phyloP scores from a whole-genome alignment of 92 coral and sea anemone species.

The Galaxea fascicularis region DNA sequence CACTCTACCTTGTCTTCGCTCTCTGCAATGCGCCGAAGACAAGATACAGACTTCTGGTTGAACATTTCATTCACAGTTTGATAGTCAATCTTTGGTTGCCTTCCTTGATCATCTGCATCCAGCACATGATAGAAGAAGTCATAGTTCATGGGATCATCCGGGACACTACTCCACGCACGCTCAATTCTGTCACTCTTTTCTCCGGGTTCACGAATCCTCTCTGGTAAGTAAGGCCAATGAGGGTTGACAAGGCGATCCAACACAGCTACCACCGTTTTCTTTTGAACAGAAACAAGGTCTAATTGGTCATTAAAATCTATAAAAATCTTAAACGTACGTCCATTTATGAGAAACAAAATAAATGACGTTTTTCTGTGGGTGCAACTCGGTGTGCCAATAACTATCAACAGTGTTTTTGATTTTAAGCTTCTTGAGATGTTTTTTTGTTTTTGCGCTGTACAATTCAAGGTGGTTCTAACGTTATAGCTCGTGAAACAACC shows the following conservation, averaged over 20 bases:
- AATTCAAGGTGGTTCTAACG: not conserved
- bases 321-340: not conserved
- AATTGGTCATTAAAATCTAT: not conserved
- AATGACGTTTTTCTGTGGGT: not conserved
- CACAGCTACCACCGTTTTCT: constrained; percentile 97
- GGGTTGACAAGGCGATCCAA: constrained; percentile 90
- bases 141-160: constrained; percentile 95
- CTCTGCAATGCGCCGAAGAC: constrained; percentile 85
- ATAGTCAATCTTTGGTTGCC: constrained; percentile 67
- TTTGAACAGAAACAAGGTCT: not conserved
- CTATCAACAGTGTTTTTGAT: too few species aligned
- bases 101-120: constrained; percentile 87
- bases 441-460: not conserved
- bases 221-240: constrained; percentile 95
- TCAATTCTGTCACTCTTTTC: constrained; percentile 75
- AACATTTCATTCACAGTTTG: constrained; percentile 63
- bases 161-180: constrained; percentile 96
- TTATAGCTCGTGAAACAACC: not conserved
- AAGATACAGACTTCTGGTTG: constrained; percentile 76
- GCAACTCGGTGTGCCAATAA: not conserved
- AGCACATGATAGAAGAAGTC: constrained; percentile 89
- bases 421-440: not conserved
- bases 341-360: not conserved
- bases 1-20: constrained; percentile 83
- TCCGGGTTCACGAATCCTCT: constrained; percentile 53